Evolutionary conservation across 2,888 invertebrate species (phyloP), one percentile per base, ranked within the genome.

Genomic region (Neuroscelio doddi): DNA sequence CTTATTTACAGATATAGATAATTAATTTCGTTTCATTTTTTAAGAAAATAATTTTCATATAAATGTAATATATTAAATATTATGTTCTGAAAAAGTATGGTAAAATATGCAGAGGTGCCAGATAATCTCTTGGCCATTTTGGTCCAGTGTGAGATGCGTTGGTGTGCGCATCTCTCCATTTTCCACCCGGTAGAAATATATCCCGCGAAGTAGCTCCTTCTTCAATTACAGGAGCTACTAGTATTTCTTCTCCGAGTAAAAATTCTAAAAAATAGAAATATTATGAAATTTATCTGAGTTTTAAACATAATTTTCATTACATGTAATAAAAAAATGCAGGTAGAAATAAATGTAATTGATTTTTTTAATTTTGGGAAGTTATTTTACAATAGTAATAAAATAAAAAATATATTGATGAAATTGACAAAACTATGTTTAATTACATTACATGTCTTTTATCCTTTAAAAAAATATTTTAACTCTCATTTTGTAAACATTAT

Each of bases 211-310:
- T 84, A 0, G 89, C 89, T 0, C 89, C 89, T 82, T 91, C 86
- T 29, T 85, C 85, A 8, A 94, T 74, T 0, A 96, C 88, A 0
- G 95, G 95, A 0, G 95, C 95, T 0, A 92, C 92, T 50, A 96
- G 84, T 32, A 94, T 88, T 46, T 88, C 86, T 70, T 93, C 91
- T 1, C 94, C 95, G 7, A 96, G 86, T 15, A 95, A 85, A 78
- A 89, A 96, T 83, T 94, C 94, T 94, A 86, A 0, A 82, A 83
- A 66, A 45, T 1, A n/a, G 1, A 15, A 26, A 1, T 5, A 17
- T 1, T n/a, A n/a, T n/a, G n/a, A n/a, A n/a, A n/a, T n/a, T n/a
- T n/a, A n/a, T n/a, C n/a, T 9, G n/a, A 42, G 4, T n/a, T 8
- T 24, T 7, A 1, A 56, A 39, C 16, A 3, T 8, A 7, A 3